phyloP scores from a whole-genome alignment of 1,140 invertebrate genomes.

The Drosophila seguyi region DNA sequence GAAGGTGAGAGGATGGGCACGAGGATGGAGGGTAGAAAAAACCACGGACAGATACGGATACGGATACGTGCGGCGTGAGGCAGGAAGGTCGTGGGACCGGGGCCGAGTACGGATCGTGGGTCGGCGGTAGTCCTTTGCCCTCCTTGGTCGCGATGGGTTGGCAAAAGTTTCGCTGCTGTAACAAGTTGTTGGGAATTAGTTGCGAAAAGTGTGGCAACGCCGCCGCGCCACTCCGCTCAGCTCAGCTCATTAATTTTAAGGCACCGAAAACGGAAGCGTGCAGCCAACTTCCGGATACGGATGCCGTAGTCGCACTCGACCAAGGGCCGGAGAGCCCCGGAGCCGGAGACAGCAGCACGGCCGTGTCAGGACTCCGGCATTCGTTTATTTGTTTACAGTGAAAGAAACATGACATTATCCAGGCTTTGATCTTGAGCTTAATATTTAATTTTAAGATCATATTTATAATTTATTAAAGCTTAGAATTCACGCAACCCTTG shows the following conservation, averaged over 20 bases:
- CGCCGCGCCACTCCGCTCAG: conserved; percentile 20
- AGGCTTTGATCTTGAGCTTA: not conserved
- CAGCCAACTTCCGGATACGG: conserved; percentile 74
- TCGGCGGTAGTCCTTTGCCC: not conserved
- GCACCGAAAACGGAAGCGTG: conserved; percentile 78
- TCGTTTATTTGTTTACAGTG: conserved; percentile 30
- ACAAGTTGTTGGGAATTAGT: conserved; percentile 81
- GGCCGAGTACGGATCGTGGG: not conserved
- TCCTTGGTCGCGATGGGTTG: conserved; percentile 17
- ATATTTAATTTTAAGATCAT: no score
- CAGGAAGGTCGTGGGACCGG: conserved; percentile 65
- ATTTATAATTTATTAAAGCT: no score
- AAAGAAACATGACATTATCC: conserved; percentile 20
- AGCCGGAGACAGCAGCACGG: conserved; percentile 66
- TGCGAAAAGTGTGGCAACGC: conserved; percentile 81
- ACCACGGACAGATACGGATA: conserved; percentile 59
- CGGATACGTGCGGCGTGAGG: conserved; percentile 77
- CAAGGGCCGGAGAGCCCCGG: conserved; percentile 56
- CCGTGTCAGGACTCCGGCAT: conserved; percentile 54
- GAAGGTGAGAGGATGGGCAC: not conserved
- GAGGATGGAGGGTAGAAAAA: conserved; percentile 4
- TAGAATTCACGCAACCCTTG: not conserved
- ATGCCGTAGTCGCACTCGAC: conserved; percentile 35
- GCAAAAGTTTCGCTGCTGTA: conserved; percentile 75
- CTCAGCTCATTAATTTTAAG: conserved; percentile 80